phyloP scores from a whole-genome alignment of 2,888 invertebrate species.

The Tholera decimalis region DNA sequence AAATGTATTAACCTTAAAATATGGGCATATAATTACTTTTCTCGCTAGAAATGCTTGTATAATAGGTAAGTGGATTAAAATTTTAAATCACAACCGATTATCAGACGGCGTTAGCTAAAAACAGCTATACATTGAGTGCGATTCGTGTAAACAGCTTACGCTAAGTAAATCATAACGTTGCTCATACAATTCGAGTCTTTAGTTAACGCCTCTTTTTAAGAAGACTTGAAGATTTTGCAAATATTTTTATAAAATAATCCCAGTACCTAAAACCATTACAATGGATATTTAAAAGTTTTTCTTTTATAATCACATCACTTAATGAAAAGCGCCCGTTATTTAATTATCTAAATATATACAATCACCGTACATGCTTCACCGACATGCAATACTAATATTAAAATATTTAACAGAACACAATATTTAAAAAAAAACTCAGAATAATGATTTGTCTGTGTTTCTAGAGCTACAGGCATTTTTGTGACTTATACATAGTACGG shows the following conservation, averaged over 20 bases:
- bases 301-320: conserved; percentile 1
- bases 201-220: conserved; percentile 10
- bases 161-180: not conserved
- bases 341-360: conserved; percentile 38
- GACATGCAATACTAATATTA: conserved; percentile 10
- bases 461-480: not conserved
- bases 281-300: not conserved
- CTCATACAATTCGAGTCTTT: not conserved
- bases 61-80: conserved; percentile 13
- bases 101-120: conserved; percentile 7
- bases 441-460: not conserved
- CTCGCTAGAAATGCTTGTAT: conserved; percentile 8
- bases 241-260: not conserved
- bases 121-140: not conserved
- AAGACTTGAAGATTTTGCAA: conserved; percentile 1
- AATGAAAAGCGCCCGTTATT: conserved; percentile 20
- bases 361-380: conserved; percentile 6
- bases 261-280: not conserved
- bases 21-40: conserved; percentile 10
- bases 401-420: conserved; percentile 8
- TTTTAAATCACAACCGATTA: conserved; percentile 46
- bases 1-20: conserved; percentile 4
- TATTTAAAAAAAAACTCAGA: not conserved
- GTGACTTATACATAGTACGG: not conserved
- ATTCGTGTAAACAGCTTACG: not conserved